Conservation (phyloP, 2,888 invertebrate species). For the Ariolimax columbianus region DNA sequence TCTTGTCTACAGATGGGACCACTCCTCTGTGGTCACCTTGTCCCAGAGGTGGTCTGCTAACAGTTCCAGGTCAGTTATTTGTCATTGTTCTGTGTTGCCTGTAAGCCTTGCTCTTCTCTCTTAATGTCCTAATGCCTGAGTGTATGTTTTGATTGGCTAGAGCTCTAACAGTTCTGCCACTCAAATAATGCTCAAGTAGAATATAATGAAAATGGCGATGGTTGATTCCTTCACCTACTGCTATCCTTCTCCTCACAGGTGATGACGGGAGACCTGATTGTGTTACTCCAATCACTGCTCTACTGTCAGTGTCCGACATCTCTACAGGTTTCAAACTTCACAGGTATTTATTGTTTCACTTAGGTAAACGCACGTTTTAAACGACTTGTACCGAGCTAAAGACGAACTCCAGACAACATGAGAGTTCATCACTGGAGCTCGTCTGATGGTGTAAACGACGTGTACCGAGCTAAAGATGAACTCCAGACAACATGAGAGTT, state of each 20-base stretch:
- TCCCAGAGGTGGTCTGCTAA: conserved; percentile 36
- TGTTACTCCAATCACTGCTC: neutral
- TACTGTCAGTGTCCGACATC: neutral
- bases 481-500: no score
- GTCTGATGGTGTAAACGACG: no score
- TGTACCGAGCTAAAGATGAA: no score
- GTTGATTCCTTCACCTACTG: neutral
- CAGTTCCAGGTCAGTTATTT: neutral
- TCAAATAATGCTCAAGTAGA: neutral
- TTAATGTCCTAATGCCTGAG: no score
- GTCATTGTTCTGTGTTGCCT: no score
- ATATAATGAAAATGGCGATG: neutral
- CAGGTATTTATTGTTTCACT: no score
- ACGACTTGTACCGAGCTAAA: no score
- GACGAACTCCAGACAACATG: no score
- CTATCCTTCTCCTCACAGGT: neutral
- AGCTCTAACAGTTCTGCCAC: neutral
- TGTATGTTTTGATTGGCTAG: no score
- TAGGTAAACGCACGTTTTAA: no score
- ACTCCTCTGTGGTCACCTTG: conserved; percentile 41
- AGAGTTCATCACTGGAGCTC: no score
- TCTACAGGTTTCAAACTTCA: neutral
- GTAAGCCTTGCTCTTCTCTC: no score
- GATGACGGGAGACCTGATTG: neutral
- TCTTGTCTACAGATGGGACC: neutral